Conservation (phyloP, 1,140 invertebrate genomes). For the Drosophila kikkawai region DNA sequence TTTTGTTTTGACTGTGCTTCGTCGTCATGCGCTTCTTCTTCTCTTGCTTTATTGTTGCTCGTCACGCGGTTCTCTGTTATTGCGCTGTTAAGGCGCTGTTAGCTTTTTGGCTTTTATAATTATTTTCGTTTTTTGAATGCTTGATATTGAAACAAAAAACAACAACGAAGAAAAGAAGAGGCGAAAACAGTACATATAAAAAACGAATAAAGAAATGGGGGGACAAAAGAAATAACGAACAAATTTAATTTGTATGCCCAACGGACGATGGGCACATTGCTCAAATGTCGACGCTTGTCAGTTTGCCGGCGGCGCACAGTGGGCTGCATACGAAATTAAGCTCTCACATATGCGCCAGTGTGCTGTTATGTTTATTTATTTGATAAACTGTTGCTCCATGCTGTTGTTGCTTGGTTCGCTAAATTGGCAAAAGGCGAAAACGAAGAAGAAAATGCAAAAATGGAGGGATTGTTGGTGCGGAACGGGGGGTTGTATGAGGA, state of each 20-base stretch:
- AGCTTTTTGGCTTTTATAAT: conserved; percentile 25
- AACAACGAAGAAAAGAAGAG: conserved; percentile 14
- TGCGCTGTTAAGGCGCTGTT: conserved; percentile 48
- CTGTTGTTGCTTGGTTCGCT: conserved; percentile 45
- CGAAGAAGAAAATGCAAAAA: conserved; percentile 9
- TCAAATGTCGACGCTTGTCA: conserved; percentile 79
- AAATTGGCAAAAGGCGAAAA: conserved; percentile 56
- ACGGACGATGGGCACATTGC: conserved; percentile 61
- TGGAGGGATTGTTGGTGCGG: too few species aligned
- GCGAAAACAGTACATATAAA: conserved; percentile 14
- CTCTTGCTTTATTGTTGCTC: conserved; percentile 15
- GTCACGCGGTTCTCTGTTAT: conserved; percentile 22
- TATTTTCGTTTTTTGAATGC: conserved; percentile 17
- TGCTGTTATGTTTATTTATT: conserved; percentile 82
- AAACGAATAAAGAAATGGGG: conserved; percentile 19
- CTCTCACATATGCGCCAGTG: conserved; percentile 32
- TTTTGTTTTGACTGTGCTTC: conserved; percentile 41
- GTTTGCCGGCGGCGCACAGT: conserved; percentile 67
- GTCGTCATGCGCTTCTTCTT: conserved; percentile 5
- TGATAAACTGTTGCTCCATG: conserved; percentile 50
- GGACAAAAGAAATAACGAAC: not conserved
- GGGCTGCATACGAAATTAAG: conserved; percentile 72
- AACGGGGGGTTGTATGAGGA: not conserved
- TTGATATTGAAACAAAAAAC: conserved; percentile 63
- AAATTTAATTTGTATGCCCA: conserved; percentile 71